Percentiles rank a stretch among this genome's conserved stretches.
Evolutionary conservation across 2,113 vertebrate species (phyloP).

Genomic region (Ancistrus triradiatus): DNA sequence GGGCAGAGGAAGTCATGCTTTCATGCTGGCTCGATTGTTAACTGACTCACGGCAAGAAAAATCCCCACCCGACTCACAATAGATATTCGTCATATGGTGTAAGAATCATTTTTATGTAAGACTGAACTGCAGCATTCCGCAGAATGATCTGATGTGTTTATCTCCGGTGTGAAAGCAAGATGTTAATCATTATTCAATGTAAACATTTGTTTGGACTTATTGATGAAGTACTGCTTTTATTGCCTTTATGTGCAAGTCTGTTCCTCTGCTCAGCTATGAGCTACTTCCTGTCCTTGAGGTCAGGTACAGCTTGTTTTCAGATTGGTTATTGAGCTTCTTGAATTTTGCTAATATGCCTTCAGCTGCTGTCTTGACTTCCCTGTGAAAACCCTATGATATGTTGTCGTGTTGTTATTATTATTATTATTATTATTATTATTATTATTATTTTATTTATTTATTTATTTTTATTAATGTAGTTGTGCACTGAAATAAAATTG

Average conservation of each 20-base stretch:
- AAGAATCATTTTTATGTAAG: too few species aligned
- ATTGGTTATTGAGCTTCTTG: not conserved
- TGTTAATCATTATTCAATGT: not conserved
- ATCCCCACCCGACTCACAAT: not conserved
- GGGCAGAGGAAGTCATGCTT: not conserved
- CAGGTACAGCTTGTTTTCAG: not conserved
- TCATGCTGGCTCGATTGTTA: not conserved
- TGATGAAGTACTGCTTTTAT: not conserved
- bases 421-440: too few species aligned
- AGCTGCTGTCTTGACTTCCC: too few species aligned
- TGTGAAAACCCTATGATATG: too few species aligned
- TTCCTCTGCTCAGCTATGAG: not conserved
- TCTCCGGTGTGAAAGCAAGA: not conserved
- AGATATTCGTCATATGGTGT: not conserved
- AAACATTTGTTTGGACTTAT: not conserved
- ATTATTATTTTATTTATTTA: too few species aligned
- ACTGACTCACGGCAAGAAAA: not conserved
- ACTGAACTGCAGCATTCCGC: not conserved
- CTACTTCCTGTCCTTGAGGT: not conserved
- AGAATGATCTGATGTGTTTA: not conserved
- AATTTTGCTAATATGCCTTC: not conserved
- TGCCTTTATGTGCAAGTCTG: not conserved
- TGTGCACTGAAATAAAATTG: too few species aligned
- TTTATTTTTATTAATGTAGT: too few species aligned
- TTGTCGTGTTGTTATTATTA: too few species aligned